These are phyloP conservation scores for Rhinichthys klamathensis DNA, from an alignment of 2,113 vertebrate genomes.

Conservation along the genomic window DNA sequence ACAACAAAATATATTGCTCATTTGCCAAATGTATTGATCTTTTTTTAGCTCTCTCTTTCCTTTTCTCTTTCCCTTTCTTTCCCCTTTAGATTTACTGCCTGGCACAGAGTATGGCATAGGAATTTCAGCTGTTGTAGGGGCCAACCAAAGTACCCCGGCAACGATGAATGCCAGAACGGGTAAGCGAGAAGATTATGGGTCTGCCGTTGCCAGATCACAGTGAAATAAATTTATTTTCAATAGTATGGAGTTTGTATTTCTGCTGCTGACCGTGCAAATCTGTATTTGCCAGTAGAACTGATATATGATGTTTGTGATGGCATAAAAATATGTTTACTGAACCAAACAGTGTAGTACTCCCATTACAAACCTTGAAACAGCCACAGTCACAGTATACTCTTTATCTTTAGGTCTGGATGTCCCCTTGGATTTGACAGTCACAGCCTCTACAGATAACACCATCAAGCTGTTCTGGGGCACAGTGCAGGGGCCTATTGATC, in stretches of 20 bases:
- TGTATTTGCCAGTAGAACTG: not conserved
- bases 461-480: slow-evolving; percentile 91
- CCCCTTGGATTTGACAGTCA: slow-evolving; percentile 88
- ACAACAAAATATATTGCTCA: slow-evolving; percentile 16
- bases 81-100: slow-evolving; percentile 85
- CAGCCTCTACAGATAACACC: slow-evolving; percentile 89
- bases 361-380: not conserved
- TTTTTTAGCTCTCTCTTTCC: slow-evolving; percentile 5
- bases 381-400: not conserved
- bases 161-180: slow-evolving; percentile 97
- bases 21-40: not conserved
- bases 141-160: slow-evolving; percentile 89
- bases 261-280: not conserved
- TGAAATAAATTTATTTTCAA: not conserved
- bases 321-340: not conserved
- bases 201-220: slow-evolving; percentile 13
- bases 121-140: slow-evolving; percentile 87
- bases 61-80: not conserved
- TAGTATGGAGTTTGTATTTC: not conserved
- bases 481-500: slow-evolving; percentile 91
- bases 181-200: slow-evolving; percentile 67
- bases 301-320: not conserved
- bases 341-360: not conserved
- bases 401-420: slow-evolving; percentile 84
- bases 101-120: slow-evolving; percentile 97